phyloP scores from a whole-genome alignment of 2,888 invertebrate species.

The Dorcus hopei region DNA sequence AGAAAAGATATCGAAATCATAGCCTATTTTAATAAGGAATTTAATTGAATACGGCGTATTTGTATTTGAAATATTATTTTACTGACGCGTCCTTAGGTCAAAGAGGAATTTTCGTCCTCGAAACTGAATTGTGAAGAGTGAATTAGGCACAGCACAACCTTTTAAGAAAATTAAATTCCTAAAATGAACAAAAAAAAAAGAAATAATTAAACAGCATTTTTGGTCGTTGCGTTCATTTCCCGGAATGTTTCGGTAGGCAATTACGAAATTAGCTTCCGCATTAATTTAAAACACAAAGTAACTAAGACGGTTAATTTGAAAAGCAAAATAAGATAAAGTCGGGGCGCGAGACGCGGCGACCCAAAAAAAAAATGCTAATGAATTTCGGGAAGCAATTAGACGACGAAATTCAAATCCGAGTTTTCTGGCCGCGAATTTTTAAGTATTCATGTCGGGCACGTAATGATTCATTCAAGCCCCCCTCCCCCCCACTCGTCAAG shows the following conservation, averaged over 20 bases:
- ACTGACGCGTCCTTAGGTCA: no score
- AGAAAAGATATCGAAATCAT: no score
- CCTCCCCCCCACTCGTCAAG: no score
- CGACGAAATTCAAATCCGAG: background rate
- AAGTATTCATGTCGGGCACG: constrained; percentile 15
- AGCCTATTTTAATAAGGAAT: no score
- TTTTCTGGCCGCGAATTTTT: background rate
- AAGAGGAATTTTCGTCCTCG: no score
- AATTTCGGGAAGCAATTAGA: constrained; percentile 1
- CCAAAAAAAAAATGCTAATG: constrained; percentile 6
- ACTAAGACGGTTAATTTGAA: background rate
- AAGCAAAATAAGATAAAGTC: background rate
- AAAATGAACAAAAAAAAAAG: no score
- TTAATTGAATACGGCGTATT: no score
- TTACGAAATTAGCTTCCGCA: constrained; percentile 14
- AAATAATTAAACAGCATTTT: background rate
- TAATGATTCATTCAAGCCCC: constrained; percentile 39
- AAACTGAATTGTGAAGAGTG: no score
- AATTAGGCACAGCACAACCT: no score
- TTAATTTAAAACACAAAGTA: background rate
- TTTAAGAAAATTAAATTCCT: no score
- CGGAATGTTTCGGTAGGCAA: background rate
- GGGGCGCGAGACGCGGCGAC: no score
- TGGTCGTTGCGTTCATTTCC: background rate
- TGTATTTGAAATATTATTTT: no score